phyloP scores from a whole-genome alignment of 92 coral and sea anemone species.

The Desmophyllum pertusum region DNA sequence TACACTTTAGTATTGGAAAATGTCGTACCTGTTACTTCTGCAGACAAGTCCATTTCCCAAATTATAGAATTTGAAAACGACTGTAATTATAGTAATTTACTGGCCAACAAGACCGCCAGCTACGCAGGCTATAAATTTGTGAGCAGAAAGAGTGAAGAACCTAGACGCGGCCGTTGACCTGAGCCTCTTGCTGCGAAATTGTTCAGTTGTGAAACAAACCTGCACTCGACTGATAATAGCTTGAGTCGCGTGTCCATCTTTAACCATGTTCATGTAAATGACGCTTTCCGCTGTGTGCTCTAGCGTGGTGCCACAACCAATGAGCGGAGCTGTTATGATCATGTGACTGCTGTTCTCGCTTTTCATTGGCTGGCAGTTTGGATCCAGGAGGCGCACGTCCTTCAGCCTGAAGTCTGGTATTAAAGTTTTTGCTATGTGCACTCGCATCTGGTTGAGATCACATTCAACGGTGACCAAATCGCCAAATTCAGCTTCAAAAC shows the following conservation, averaged over 20 bases:
- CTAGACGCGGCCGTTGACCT: not conserved
- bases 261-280: slow-evolving; percentile 35
- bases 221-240: slow-evolving; percentile 38
- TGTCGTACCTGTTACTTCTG: too few species aligned
- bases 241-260: slow-evolving; percentile 22
- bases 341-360: slow-evolving; percentile 32
- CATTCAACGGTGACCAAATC: slow-evolving; percentile 28
- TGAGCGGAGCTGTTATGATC: slow-evolving; percentile 28
- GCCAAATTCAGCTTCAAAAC: slow-evolving; percentile 22
- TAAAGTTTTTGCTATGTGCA: slow-evolving; percentile 14
- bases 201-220: slow-evolving; percentile 8
- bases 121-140: too few species aligned
- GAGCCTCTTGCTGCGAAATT: not conserved
- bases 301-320: slow-evolving; percentile 36
- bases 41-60: too few species aligned
- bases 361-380: slow-evolving; percentile 32
- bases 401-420: slow-evolving; percentile 26
- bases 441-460: slow-evolving; percentile 25
- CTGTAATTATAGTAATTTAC: too few species aligned
- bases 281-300: slow-evolving; percentile 33
- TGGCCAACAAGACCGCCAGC: too few species aligned
- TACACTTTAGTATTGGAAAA: too few species aligned
- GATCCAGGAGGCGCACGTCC: slow-evolving; percentile 27
- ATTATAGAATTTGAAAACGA: too few species aligned
- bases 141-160: too few species aligned